Conservation (phyloP, 2,113 vertebrate genomes). For the Apteryx owenii region DNA sequence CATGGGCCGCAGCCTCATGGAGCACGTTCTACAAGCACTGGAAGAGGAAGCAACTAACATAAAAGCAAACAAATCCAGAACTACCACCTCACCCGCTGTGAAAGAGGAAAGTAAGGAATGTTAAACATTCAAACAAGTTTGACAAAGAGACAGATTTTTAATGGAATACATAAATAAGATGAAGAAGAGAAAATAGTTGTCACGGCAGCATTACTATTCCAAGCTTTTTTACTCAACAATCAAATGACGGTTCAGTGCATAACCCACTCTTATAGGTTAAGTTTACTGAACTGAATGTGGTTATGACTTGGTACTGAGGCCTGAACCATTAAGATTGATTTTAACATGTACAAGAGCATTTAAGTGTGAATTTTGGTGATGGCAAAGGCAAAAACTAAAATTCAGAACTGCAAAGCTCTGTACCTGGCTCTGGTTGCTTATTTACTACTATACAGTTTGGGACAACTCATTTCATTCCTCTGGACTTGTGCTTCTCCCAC, state of each 20-base stretch:
- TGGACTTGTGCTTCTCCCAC: not conserved
- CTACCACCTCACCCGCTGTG: not conserved
- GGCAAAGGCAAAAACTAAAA: not conserved
- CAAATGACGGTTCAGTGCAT: not conserved
- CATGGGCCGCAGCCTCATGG: not conserved
- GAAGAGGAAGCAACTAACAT: not conserved
- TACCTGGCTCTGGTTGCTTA: not conserved
- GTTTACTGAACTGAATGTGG: not conserved
- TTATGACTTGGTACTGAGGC: not conserved
- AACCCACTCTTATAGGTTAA: not conserved
- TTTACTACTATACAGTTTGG: not conserved
- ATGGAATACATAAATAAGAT: not conserved
- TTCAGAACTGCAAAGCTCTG: no score
- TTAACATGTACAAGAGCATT: not conserved
- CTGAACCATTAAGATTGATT: not conserved
- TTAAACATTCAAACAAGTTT: not conserved
- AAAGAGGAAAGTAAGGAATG: rapidly evolving
- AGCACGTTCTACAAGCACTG: not conserved
- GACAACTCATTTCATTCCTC: not conserved
- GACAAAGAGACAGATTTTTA: not conserved
- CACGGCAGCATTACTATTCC: not conserved
- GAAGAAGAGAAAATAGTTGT: not conserved
- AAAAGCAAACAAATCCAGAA: not conserved
- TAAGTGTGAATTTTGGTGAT: not conserved
- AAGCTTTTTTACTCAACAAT: not conserved